Evolutionary conservation across 2,888 invertebrate genomes (phyloP).

Genomic region (Brachypalpus laphriformis): DNA sequence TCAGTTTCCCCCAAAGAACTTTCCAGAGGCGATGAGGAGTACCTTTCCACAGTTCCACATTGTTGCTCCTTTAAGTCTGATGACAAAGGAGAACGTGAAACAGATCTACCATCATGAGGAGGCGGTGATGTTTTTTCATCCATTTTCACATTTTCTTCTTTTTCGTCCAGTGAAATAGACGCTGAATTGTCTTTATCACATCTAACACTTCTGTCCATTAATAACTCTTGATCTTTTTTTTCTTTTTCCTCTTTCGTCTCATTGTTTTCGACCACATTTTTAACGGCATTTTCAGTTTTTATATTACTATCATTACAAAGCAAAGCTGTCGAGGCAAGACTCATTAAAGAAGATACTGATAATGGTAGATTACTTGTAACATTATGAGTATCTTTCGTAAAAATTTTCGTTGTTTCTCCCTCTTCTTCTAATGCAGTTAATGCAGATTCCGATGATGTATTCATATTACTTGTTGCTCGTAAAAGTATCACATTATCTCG

Average conservation of each 20-base stretch:
- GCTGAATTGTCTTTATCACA: neutral
- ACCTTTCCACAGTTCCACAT: conserved; percentile 4
- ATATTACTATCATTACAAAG: neutral
- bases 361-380: neutral
- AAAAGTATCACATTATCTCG: conserved; percentile 63
- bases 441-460: conserved; percentile 28
- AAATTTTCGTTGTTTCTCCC: conserved; percentile 29
- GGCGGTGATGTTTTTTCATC: neutral
- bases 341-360: conserved; percentile 53
- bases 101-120: neutral
- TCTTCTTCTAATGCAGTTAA: conserved; percentile 45
- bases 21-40: neutral
- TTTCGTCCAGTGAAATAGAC: neutral
- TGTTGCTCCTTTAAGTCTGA: conserved; percentile 16
- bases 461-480: conserved; percentile 31
- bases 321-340: conserved; percentile 56
- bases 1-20: conserved; percentile 7
- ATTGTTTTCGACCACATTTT: neutral
- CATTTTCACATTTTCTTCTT: neutral
- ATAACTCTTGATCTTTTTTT: neutral
- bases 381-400: conserved; percentile 21
- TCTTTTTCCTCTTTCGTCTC: neutral
- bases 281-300: conserved; percentile 2
- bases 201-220: neutral
- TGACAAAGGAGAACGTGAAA: neutral